Evolutionary conservation across 2,113 vertebrate species (phyloP), one percentile per base, ranked within the genome.

Genomic region (Lates calcarifer): DNA sequence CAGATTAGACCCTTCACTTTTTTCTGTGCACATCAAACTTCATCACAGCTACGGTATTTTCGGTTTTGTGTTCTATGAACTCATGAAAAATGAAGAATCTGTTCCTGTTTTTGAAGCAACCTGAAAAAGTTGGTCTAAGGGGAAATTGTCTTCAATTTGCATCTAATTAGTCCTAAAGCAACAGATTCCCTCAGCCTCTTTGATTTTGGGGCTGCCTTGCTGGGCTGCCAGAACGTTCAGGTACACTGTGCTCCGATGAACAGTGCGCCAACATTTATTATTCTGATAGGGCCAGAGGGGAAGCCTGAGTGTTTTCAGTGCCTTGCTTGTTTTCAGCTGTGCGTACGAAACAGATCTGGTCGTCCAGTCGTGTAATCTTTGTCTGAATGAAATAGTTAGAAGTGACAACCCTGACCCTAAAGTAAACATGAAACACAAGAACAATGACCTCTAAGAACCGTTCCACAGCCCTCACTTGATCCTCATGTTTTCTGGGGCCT

Each of bases 391-490:
- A 71, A 74, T 71, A 41, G 29, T 61, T 66, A n/a, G 5, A 33
- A 72, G 63, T 37, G 29, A 15, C 37, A 61, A 61, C 58, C 45
- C 39, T 58, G 14, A 74, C 6, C n/a, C 64, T n/a, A 17, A 58
- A 37, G 53, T 66, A 41, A 73, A 63, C 74, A 62, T 26, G 33
- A 63, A 62, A 78, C 72, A 37, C 10, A 5, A 80, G 33, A 60
- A 39, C 2, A 60, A 64, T 3, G 1, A 37, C 70, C 37, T 68
- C 28, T 49, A 17, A 57, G 56, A 47, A 47, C 67, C 15, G 35
- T 65, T 29, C 57, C 43, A 33, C 24, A 10, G 20, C n/a, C 51
- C 56, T 51, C n/a, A 11, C 18, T 28, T 33, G 26, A 39, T 35
- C n/a, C 29, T 49, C 33, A 20, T 70, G 49, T 6, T 51, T 14